Base-by-base conservation (phyloP, 2,888 invertebrate species). In the Acleris holmiana region DNA sequence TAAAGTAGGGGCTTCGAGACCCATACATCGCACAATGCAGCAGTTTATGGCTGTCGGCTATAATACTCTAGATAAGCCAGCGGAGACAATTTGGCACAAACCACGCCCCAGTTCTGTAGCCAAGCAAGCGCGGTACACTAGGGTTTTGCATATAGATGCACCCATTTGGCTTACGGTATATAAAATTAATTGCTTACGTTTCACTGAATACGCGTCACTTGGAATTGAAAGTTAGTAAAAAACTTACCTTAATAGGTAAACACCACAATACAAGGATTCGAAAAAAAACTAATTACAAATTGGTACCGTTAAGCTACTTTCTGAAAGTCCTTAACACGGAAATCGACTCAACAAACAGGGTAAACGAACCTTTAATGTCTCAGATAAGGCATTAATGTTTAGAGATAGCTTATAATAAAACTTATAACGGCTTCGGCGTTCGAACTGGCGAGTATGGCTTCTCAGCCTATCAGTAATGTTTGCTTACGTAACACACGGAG, bases 11-110 rank as follows among this genome's bases (percentile, higher is more conserved):
- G 76, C 76, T 80, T 77, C 76, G 76, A 77, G 78, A 77, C 79
- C 79, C 79, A 86, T 86, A 82, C 84, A 84, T 87, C 82, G 81
- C 78, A 81, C 81, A 85, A 85, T 84, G 84, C 77, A 76, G 80
- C 83, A 88, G 83, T 89, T 89, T 90, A 89, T 86, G 82, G 86
- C 83, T 78, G 78, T 78, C 79, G 82, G 82, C 84, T 82, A 86
- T 88, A 87, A 87, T 89, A 86, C 86, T 86, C 80, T 79, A 91
- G 92, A 92, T 92, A 92, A 92, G 91, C 91, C 88, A 85, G 80
- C 85, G 79, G 85, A 88, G 91, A 91, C 92, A 87, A 91, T 91
- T 91, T 92, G 92, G 91, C 91, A 91, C 88, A 85, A 84, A 83
- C 85, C 81, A 80, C 86, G 89, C 80, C 86, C 89, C 77, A 87